Percentiles rank a stretch among this genome's conserved stretches.
Evolutionary conservation across 2,797 vertebrate genomes (phyloP).

Genomic region (Chrysocyon brachyurus): DNA sequence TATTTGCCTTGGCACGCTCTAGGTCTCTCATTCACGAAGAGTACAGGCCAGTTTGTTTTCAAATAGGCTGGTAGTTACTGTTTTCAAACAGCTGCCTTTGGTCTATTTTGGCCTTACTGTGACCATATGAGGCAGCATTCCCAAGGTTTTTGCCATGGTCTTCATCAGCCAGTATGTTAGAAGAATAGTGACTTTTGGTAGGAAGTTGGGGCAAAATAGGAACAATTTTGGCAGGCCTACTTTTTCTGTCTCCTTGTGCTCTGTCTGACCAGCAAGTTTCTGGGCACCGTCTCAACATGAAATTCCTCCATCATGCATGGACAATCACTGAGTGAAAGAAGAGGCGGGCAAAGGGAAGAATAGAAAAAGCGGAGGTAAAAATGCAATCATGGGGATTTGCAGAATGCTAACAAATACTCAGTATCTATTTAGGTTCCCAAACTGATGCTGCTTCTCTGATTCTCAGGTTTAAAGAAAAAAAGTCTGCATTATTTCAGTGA

Average conservation of each 20-base stretch:
- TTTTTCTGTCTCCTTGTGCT: constrained; percentile 41
- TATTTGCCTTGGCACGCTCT: constrained; percentile 51
- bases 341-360: background rate
- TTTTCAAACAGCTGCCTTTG: constrained; percentile 59
- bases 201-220: constrained; percentile 1
- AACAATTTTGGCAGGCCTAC: background rate
- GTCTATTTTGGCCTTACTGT: constrained; percentile 37
- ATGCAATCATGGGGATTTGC: background rate
- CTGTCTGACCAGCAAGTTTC: constrained; percentile 55
- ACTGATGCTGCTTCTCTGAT: background rate
- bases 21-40: constrained; percentile 40
- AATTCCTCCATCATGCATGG: background rate
- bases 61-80: constrained; percentile 52
- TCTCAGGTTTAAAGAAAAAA: background rate
- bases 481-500: background rate
- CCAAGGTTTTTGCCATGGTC: constrained; percentile 32
- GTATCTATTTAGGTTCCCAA: background rate
- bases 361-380: background rate
- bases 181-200: constrained; percentile 46
- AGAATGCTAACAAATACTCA: background rate
- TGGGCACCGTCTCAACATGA: background rate
- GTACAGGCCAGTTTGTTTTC: constrained; percentile 55
- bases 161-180: constrained; percentile 13
- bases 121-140: background rate
- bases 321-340: background rate